Percentiles rank a stretch among this genome's conserved stretches.
phyloP scores from a whole-genome alignment of 2,888 invertebrate species.

The Acanthacorydalis orientalis region DNA sequence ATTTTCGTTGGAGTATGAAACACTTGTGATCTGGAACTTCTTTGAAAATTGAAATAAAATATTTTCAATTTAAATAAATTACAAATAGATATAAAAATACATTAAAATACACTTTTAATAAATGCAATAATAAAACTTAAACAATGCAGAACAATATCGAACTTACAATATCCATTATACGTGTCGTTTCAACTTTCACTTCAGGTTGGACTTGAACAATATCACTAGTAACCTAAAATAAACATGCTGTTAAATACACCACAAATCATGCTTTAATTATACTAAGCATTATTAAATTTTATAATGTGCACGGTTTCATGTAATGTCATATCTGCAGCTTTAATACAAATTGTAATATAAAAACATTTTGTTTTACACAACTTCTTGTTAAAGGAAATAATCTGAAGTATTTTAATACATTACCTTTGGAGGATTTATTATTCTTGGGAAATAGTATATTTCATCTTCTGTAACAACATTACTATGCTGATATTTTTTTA shows the following conservation, averaged over 20 bases:
- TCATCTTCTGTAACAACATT: slow-evolving; percentile 87
- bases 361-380: background rate
- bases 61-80: background rate
- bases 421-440: slow-evolving; percentile 47
- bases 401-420: background rate
- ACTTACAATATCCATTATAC: slow-evolving; percentile 19
- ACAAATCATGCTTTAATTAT: background rate
- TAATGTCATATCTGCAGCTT: too few relatives aligned
- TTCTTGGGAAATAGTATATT: slow-evolving; percentile 60
- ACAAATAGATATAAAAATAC: background rate
- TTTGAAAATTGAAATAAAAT: background rate
- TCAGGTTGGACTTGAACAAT: slow-evolving; percentile 15
- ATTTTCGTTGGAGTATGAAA: too few relatives aligned
- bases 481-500: slow-evolving; percentile 68
- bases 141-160: background rate
- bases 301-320: too few relatives aligned
- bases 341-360: too few relatives aligned
- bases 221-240: slow-evolving; percentile 18
- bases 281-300: too few relatives aligned
- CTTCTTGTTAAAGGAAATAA: background rate
- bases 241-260: slow-evolving; percentile 4
- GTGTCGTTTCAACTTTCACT: slow-evolving; percentile 15
- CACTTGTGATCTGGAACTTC: too few relatives aligned
- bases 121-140: background rate
- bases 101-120: too few relatives aligned